Evolutionary conservation across 2,113 vertebrate genomes (phyloP).

Genomic region (Acinonyx jubatus): DNA sequence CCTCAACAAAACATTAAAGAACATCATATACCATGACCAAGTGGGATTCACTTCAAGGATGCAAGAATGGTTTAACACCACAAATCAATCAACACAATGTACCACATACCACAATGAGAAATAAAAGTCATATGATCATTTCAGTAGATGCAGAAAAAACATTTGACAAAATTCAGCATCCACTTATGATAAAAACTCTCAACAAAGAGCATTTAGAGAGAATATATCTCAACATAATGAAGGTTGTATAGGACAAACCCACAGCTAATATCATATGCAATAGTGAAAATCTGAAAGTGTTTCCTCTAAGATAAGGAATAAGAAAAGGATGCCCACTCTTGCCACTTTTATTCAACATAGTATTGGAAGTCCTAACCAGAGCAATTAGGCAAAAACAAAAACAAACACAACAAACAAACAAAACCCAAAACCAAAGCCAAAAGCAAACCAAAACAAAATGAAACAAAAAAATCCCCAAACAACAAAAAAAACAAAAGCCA

Average conservation of each 20-base stretch:
- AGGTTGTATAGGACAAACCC: neutral
- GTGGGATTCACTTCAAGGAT: neutral
- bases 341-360: neutral
- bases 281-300: neutral
- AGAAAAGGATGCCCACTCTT: neutral
- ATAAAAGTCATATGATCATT: neutral
- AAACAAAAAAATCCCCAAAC: no score
- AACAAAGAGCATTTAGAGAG: neutral
- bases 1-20: neutral
- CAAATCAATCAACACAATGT: neutral
- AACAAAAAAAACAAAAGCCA: neutral
- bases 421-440: neutral
- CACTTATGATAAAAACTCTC: neutral
- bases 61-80: neutral
- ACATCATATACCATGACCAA: neutral
- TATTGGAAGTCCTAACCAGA: neutral
- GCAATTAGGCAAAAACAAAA: neutral
- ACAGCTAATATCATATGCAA: neutral
- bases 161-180: neutral
- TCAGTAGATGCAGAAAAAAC: neutral
- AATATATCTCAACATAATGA: neutral
- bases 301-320: neutral
- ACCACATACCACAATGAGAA: neutral
- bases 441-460: no score
- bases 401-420: neutral